phyloP scores from a whole-genome alignment of 2,113 vertebrate genomes.

The Odontesthes bonariensis region DNA sequence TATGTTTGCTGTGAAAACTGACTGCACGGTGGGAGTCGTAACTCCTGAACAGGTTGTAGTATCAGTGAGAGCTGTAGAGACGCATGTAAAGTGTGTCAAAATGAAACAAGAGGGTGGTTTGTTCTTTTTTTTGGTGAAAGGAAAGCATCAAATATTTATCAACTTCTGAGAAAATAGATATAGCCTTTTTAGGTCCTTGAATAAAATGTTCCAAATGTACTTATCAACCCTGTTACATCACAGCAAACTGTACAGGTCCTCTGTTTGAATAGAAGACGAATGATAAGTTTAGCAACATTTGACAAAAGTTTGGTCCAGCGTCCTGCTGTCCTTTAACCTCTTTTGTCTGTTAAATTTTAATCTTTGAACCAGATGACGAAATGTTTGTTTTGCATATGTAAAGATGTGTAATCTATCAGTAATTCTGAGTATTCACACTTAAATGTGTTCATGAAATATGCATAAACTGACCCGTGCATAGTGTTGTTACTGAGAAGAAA shows the following conservation, averaged over 20 bases:
- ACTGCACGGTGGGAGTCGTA: no score
- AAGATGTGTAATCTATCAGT: conserved; percentile 35
- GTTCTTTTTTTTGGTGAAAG: neutral
- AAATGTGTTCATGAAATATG: neutral
- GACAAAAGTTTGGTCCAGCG: conserved; percentile 27
- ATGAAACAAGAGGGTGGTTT: neutral
- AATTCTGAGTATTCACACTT: conserved; percentile 31
- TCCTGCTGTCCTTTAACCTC: conserved; percentile 71
- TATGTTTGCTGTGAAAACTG: no score
- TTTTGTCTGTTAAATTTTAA: conserved; percentile 72
- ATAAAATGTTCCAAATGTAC: neutral
- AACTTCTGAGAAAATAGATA: neutral
- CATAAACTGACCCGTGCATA: neutral
- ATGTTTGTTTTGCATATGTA: conserved; percentile 52
- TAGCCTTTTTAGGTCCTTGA: no score
- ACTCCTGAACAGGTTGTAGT: no score
- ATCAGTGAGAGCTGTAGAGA: no score
- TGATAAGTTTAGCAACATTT: conserved; percentile 37
- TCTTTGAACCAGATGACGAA: conserved; percentile 42
- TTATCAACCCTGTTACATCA: conserved; percentile 42
- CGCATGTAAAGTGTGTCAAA: neutral
- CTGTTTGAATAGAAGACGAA: conserved; percentile 60
- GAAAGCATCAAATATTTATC: no score
- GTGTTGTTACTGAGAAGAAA: neutral
- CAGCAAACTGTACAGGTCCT: neutral